phyloP scores from a whole-genome alignment of 2,888 invertebrate genomes.

The Elysia crispata region DNA sequence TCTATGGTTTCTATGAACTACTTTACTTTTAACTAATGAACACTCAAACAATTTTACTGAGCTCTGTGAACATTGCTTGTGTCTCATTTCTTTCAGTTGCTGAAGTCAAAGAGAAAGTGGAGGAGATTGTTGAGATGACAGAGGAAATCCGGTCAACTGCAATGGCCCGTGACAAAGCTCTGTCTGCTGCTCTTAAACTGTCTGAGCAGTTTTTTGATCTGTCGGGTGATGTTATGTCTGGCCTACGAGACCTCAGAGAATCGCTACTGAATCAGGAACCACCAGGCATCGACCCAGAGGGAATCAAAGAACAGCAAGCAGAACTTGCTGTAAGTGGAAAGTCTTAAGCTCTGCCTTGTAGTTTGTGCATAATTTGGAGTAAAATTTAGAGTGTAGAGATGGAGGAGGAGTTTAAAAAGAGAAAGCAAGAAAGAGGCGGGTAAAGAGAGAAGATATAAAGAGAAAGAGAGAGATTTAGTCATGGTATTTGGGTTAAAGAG shows the following conservation, averaged over 20 bases:
- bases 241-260: slow-evolving; percentile 75
- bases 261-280: slow-evolving; percentile 74
- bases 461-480: no score
- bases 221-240: slow-evolving; percentile 70
- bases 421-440: no score
- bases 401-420: no score
- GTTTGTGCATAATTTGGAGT: no score
- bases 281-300: slow-evolving; percentile 73
- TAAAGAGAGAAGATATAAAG: no score
- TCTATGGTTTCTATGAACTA: no score
- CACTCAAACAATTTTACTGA: no score
- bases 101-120: slow-evolving; percentile 71
- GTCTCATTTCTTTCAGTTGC: slow-evolving; percentile 62
- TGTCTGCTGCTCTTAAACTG: slow-evolving; percentile 67
- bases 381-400: no score
- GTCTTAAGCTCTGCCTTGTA: no score
- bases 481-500: no score
- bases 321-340: slow-evolving; percentile 69
- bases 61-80: no score
- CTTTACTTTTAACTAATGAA: no score
- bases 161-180: slow-evolving; percentile 62
- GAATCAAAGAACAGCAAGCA: slow-evolving; percentile 74
- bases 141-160: slow-evolving; percentile 63
- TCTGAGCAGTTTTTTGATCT: slow-evolving; percentile 72
- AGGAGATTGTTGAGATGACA: slow-evolving; percentile 66